Conservation (phyloP, 2,113 vertebrate species). For the Mesembrinibis cayennensis region DNA sequence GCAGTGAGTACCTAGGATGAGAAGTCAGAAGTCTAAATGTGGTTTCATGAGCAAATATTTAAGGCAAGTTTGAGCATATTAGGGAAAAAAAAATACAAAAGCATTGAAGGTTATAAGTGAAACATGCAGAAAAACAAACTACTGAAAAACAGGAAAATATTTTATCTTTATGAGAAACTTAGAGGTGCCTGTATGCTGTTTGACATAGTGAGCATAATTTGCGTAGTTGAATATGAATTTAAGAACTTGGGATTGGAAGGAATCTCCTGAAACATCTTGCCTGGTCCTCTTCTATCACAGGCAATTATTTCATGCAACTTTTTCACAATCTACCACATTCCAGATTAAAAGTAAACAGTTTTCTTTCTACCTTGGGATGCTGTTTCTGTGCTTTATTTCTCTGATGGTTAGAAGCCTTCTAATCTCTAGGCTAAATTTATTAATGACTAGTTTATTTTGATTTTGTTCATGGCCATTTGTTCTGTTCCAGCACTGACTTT, state of each 20-base stretch:
- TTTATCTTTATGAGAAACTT: neutral
- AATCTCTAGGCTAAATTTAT: neutral
- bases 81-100: neutral
- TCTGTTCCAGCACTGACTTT: neutral
- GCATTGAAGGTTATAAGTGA: neutral
- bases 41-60: neutral
- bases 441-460: neutral
- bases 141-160: neutral
- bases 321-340: neutral
- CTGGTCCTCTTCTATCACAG: neutral
- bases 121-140: neutral
- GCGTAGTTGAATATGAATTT: neutral
- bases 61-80: neutral
- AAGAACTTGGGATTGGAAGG: neutral
- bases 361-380: neutral
- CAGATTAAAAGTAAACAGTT: neutral
- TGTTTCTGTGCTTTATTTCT: neutral
- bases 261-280: constrained; percentile 1
- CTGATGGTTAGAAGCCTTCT: neutral
- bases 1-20: neutral
- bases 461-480: neutral
- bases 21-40: neutral
- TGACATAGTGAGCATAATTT: neutral
- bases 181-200: neutral
- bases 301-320: neutral